phyloP scores from a whole-genome alignment of 2,113 vertebrate species.

The Sapayoa aenigma region DNA sequence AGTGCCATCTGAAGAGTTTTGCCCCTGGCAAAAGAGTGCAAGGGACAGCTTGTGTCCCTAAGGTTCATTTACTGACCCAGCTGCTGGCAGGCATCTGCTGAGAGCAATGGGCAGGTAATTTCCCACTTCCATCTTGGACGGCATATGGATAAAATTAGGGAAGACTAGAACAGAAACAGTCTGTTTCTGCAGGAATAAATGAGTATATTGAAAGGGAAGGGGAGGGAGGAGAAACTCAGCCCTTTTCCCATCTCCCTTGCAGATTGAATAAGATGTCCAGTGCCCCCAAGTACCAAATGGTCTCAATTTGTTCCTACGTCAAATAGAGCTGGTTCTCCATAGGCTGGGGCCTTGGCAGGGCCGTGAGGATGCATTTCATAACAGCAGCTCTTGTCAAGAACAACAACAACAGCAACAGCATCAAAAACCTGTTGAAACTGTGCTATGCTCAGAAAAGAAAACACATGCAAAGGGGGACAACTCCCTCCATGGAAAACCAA shows the following conservation, averaged over 20 bases:
- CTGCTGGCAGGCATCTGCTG: not conserved
- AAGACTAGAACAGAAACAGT: not conserved
- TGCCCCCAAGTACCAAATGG: constrained; percentile 15
- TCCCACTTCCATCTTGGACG: not conserved
- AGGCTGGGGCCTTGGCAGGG: not conserved
- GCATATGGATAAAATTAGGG: not conserved
- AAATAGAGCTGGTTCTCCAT: not conserved
- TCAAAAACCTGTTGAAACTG: constrained; percentile 39
- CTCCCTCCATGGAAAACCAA: not conserved
- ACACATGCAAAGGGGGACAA: constrained; percentile 22
- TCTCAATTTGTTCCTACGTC: constrained; percentile 48
- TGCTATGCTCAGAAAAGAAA: constrained; percentile 30
- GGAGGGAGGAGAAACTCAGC: not conserved
- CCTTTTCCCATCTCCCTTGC: not conserved
- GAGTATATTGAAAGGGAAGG: not conserved
- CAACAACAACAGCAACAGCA: not conserved
- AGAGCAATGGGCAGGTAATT: not conserved
- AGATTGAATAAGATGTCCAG: constrained; percentile 15
- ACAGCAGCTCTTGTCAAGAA: constrained; percentile 27
- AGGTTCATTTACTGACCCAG: not conserved
- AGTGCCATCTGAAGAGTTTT: not conserved
- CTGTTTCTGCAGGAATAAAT: not conserved
- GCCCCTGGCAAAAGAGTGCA: not conserved
- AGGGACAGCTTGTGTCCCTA: not conserved
- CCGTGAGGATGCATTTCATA: not conserved